A percentile compares a stretch with the other conserved stretches of the same genome.
These are phyloP conservation scores for Dermatemys mawii DNA, from an alignment of 2,113 vertebrate genomes.

Conservation along the genomic window DNA sequence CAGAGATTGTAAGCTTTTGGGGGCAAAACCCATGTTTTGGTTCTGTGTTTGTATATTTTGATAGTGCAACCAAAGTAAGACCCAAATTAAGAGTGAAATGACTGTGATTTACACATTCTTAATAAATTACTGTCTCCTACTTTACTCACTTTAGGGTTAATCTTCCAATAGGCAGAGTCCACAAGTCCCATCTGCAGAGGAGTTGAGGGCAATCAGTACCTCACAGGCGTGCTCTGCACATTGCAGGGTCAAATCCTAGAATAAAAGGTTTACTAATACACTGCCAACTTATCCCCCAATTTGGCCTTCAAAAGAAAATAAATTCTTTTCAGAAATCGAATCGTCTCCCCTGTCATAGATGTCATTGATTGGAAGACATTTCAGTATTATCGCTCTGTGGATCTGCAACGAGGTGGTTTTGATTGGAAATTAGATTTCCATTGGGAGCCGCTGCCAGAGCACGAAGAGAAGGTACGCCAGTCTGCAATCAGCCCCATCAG, in stretches of 20 bases:
- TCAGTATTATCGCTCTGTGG: constrained; percentile 82
- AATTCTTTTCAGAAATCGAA: constrained; percentile 81
- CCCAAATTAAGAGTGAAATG: background rate
- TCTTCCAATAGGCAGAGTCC: background rate
- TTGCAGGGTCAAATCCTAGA: background rate
- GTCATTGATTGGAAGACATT: constrained; percentile 88
- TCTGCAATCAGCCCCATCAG: constrained; percentile 83
- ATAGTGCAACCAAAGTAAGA: background rate
- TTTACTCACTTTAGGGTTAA: background rate
- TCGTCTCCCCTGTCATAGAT: constrained; percentile 89
- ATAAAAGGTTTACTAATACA: background rate
- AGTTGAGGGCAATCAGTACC: background rate
- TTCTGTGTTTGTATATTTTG: background rate
- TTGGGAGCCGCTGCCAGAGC: constrained; percentile 83
- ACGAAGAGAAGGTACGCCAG: constrained; percentile 71
- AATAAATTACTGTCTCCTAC: background rate
- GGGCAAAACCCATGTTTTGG: background rate
- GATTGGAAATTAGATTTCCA: constrained; percentile 91
- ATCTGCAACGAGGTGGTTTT: constrained; percentile 83
- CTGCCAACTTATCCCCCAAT: background rate
- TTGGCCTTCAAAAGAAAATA: background rate
- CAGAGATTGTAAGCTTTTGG: background rate
- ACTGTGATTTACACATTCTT: background rate
- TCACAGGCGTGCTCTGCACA: background rate
- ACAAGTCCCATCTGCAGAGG: background rate